Conservation (phyloP, 1,140 invertebrate species). For the Campoletis sonorensis region DNA sequence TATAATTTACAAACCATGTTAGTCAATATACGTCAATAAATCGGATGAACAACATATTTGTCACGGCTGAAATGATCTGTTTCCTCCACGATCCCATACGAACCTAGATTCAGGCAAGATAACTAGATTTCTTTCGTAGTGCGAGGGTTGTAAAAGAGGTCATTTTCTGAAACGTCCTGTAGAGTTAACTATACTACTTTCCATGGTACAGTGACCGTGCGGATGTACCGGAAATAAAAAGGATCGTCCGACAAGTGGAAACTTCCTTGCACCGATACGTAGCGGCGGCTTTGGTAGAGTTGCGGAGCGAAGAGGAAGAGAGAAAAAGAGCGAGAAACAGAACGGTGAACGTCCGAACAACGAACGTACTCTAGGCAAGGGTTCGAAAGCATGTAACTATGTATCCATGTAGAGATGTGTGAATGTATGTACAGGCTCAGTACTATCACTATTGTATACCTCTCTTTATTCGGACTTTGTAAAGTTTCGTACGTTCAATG, state of each 20-base stretch:
- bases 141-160: background rate
- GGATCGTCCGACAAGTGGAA: conserved; percentile 41
- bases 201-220: background rate
- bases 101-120: background rate
- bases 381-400: background rate
- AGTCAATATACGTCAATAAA: too few species aligned
- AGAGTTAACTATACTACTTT: background rate
- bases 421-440: background rate
- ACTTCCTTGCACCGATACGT: conserved; percentile 33
- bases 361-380: background rate
- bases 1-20: too few species aligned
- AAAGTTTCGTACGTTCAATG: conserved; percentile 55
- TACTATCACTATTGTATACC: conserved; percentile 5
- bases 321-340: background rate
- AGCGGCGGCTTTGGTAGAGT: background rate
- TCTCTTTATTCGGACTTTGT: conserved; percentile 49
- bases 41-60: too few species aligned
- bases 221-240: conserved; percentile 42
- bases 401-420: background rate
- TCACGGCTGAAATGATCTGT: too few species aligned
- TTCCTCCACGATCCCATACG: too few species aligned
- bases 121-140: background rate
- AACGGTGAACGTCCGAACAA: conserved; percentile 28
- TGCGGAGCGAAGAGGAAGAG: conserved; percentile 21
- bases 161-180: conserved; percentile 27